Percentiles rank a stretch among this genome's conserved stretches.
Evolutionary conservation across 2,888 invertebrate genomes (phyloP).

Genomic region (Leptodirus hochenwartii): DNA sequence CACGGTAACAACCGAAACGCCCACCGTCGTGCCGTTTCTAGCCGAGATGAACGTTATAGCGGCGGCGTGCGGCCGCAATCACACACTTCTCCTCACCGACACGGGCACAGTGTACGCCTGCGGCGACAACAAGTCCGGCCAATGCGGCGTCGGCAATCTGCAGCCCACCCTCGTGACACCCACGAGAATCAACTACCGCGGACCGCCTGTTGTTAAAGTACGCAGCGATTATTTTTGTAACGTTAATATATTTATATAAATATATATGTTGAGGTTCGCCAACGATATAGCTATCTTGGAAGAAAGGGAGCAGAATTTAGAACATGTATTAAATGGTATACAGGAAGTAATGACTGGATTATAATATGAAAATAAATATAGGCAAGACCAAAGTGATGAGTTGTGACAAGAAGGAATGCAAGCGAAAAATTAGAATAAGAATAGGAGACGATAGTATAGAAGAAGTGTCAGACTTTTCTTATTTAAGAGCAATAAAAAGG

Average conservation of each 20-base stretch:
- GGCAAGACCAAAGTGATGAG: no score
- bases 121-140: conserved; percentile 84
- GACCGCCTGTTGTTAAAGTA: conserved; percentile 74
- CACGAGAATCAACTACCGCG: conserved; percentile 51
- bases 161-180: conserved; percentile 35
- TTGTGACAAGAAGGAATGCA: no score
- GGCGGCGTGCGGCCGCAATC: conserved; percentile 74
- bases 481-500: no score
- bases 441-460: no score
- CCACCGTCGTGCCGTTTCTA: conserved; percentile 56
- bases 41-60: conserved; percentile 64
- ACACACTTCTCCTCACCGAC: conserved; percentile 74
- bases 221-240: conserved; percentile 6
- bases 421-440: no score
- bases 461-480: no score
- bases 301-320: no score
- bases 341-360: no score
- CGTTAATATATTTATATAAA: conserved; percentile 1
- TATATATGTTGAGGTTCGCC: no score
- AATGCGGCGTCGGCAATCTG: conserved; percentile 69
- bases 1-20: conserved; percentile 49
- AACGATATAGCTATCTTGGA: no score
- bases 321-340: conserved; percentile 1
- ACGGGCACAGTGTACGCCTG: conserved; percentile 75
- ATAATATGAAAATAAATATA: no score